phyloP scores from a whole-genome alignment of 2,888 invertebrate species.

The Andrena trimmerana region DNA sequence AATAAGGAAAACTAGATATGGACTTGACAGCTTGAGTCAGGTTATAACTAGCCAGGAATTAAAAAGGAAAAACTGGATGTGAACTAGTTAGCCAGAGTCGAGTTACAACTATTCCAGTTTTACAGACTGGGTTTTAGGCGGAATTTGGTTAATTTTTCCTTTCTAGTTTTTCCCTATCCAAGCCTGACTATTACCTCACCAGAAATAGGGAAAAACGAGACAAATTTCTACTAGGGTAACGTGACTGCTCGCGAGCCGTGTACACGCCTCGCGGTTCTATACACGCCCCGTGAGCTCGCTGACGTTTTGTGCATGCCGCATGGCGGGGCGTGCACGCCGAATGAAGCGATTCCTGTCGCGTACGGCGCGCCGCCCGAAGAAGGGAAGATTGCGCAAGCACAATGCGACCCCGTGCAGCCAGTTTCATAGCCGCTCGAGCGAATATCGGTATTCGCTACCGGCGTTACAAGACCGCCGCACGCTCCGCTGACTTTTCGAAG shows the following conservation, averaged over 20 bases:
- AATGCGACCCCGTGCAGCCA: conserved; percentile 46
- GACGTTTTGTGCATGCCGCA: conserved; percentile 29
- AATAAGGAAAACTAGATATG: too few species aligned
- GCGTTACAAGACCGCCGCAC: conserved; percentile 57
- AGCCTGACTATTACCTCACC: too few species aligned
- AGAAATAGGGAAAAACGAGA: too few species aligned
- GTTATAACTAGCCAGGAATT: too few species aligned
- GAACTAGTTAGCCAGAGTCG: too few species aligned
- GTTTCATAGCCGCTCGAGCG: conserved; percentile 61
- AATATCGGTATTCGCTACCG: conserved; percentile 60
- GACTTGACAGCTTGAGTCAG: too few species aligned
- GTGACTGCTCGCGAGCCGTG: conserved; percentile 14
- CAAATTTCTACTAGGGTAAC: too few species aligned
- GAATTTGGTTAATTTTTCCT: too few species aligned
- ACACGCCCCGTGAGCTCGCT: background rate
- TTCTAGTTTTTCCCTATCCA: too few species aligned
- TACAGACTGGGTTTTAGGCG: too few species aligned
- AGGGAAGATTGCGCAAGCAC: conserved; percentile 50
- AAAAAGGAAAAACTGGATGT: too few species aligned
- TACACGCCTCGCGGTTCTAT: background rate
- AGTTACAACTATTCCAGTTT: too few species aligned
- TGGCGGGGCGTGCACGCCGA: conserved; percentile 12
- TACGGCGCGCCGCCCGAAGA: conserved; percentile 13
- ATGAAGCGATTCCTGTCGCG: conserved; percentile 44
- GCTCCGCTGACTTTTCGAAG: conserved; percentile 61